Base-by-base conservation (phyloP, 2,797 vertebrate species). In the Adrianichthys oophorus region DNA sequence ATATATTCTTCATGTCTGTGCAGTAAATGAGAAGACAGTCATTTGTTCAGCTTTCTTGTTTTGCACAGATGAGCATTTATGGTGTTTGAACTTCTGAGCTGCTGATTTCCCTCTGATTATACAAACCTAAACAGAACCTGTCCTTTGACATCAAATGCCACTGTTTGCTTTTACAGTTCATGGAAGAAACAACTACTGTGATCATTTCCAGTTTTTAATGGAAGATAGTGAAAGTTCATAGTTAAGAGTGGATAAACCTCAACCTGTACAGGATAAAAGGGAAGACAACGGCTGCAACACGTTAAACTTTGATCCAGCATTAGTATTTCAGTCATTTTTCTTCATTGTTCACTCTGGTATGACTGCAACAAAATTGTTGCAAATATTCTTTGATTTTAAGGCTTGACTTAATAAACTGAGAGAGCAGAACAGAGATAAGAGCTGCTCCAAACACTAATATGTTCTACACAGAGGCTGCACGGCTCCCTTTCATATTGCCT, bases 401-500 rank as follows among this genome's bases (percentile, higher is more conserved):
- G 12, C 21, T 47, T 15, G 21, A 57, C 17, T 53, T 49, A 45
- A 69, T 61, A n/a, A 48, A 32, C 24, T 42, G 21, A 51, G 44
- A 40, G 19, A 49, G 47, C 66, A 16, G 18, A 46, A n/a, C 17
- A 44, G 29, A 65, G 54, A 66, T 62, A 65, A 63, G 49, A 68
- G 58, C 47, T 51, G 5, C 56, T 62, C 12, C 58, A 59, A 71
- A 69, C 69, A 58, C 67, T 59, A 69, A 44, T 70, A 67, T 55
- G 47, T 43, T 50, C 29, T 40, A 21, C 32, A 60, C 56, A 58
- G 21, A 69, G 50, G 68, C 65, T 65, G 17, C 51, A 42, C 58
- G 62, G 56, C 41, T 43, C 15, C 5, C 52, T 68, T 69, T 65
- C 47, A 70, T 72, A 70, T 67, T 13, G 65, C 17, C 48, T 21